Conservation (phyloP, 2,797 vertebrate genomes). For the Siniperca scherzeri region DNA sequence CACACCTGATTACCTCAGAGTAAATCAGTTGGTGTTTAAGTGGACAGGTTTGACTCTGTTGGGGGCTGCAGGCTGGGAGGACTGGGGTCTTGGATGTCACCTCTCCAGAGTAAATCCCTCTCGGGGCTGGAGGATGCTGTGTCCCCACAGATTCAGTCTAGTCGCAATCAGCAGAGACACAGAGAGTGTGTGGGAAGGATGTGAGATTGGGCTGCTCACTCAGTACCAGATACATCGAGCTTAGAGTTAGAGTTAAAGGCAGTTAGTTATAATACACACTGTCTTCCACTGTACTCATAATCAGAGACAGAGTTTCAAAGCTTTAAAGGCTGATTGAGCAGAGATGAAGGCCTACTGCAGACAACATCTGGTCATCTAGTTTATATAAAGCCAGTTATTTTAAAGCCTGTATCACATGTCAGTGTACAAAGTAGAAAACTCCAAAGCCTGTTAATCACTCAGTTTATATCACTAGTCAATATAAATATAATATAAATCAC, state of each 20-base stretch:
- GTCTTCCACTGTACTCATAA: not conserved
- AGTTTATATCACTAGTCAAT: too few relatives aligned
- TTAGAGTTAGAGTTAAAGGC: slow-evolving; percentile 12
- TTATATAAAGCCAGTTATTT: not conserved
- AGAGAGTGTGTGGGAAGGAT: slow-evolving; percentile 8
- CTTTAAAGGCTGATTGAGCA: slow-evolving; percentile 12
- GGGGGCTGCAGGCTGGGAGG: slow-evolving; percentile 27
- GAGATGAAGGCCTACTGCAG: not conserved
- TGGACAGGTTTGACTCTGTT: slow-evolving; percentile 24
- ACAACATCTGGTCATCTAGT: slow-evolving; percentile 9
- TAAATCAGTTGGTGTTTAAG: slow-evolving; percentile 55
- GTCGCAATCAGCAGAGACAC: slow-evolving; percentile 20
- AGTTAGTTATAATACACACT: slow-evolving; percentile 14
- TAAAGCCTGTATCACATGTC: not conserved
- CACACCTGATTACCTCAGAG: slow-evolving; percentile 62
- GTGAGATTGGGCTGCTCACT: slow-evolving; percentile 18
- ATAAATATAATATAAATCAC: too few relatives aligned
- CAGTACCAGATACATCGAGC: slow-evolving; percentile 15
- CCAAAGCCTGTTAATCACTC: not conserved
- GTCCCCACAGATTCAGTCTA: slow-evolving; percentile 31
- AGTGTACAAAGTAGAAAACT: not conserved
- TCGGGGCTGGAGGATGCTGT: slow-evolving; percentile 20
- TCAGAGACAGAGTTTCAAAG: slow-evolving; percentile 10
- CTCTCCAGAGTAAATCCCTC: slow-evolving; percentile 45
- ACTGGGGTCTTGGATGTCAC: slow-evolving; percentile 34